Conservation (phyloP, 2,888 invertebrate species). For the Salticus scenicus region DNA sequence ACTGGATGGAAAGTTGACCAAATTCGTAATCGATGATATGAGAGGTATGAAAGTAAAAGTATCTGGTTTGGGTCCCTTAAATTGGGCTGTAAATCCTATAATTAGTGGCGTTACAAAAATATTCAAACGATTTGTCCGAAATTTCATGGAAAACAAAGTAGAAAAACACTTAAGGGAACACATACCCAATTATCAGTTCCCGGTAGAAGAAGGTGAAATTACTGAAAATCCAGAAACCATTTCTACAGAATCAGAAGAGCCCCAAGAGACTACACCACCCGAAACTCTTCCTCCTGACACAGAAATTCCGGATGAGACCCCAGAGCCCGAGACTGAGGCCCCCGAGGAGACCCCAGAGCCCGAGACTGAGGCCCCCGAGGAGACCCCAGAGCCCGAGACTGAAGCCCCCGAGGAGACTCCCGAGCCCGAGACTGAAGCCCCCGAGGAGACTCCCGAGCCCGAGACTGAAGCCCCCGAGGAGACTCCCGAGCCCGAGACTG, state of each 20-base stretch:
- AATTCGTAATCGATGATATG: constrained; percentile 31
- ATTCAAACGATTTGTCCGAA: constrained; percentile 22
- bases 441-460: background rate
- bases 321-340: background rate
- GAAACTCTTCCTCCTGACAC: no score
- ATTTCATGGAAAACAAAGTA: constrained; percentile 29
- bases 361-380: no score
- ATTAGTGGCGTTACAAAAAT: constrained; percentile 8
- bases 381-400: no score
- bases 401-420: background rate
- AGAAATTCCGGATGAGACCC: no score
- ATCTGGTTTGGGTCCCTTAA: constrained; percentile 29
- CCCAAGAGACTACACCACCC: background rate
- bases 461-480: background rate
- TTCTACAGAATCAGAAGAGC: background rate
- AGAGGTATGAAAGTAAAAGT: constrained; percentile 28
- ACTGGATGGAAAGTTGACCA: constrained; percentile 13
- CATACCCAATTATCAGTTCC: constrained; percentile 30
- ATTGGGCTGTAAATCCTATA: constrained; percentile 37
- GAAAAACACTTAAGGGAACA: constrained; percentile 6
- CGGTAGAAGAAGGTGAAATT: constrained; percentile 12
- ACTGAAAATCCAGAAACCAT: background rate
- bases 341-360: no score
- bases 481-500: no score
- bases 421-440: background rate